These are phyloP conservation scores for Syndactyla subalaris DNA, from an alignment of 2,797 vertebrate species.

Conservation along the genomic window DNA sequence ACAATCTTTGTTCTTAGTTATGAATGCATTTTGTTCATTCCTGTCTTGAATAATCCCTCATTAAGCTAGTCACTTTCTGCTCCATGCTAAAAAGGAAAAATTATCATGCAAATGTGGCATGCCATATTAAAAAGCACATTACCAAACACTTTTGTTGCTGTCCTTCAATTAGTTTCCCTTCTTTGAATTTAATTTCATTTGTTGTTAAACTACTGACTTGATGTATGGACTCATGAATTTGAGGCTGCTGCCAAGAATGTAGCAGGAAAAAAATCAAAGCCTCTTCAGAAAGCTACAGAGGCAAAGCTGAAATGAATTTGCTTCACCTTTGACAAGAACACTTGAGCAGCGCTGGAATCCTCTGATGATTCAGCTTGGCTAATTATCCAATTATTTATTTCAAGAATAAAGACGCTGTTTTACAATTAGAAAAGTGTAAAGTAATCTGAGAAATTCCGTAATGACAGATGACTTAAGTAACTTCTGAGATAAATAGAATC, in stretches of 20 bases:
- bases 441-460: conserved; percentile 75
- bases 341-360: conserved; percentile 74
- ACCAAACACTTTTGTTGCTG: conserved; percentile 79
- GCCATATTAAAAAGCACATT: conserved; percentile 81
- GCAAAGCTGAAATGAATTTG: conserved; percentile 77
- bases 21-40: conserved; percentile 82
- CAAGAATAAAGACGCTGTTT: conserved; percentile 75
- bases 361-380: conserved; percentile 82
- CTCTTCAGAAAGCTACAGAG: conserved; percentile 70
- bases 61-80: conserved; percentile 83
- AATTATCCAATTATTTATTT: conserved; percentile 86
- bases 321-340: conserved; percentile 83
- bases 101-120: conserved; percentile 82
- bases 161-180: conserved; percentile 83
- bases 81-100: conserved; percentile 82
- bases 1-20: conserved; percentile 82
- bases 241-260: conserved; percentile 75
- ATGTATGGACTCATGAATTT: conserved; percentile 80
- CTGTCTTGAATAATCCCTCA: conserved; percentile 83
- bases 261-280: conserved; percentile 73
- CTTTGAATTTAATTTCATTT: conserved; percentile 85
- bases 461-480: conserved; percentile 72
- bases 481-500: conserved; percentile 67
- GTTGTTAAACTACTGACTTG: conserved; percentile 82
- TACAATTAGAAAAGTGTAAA: conserved; percentile 73